These are phyloP conservation scores for Branchipolynoe longqiensis DNA, from an alignment of 2,888 invertebrate genomes.

Conservation along the genomic window DNA sequence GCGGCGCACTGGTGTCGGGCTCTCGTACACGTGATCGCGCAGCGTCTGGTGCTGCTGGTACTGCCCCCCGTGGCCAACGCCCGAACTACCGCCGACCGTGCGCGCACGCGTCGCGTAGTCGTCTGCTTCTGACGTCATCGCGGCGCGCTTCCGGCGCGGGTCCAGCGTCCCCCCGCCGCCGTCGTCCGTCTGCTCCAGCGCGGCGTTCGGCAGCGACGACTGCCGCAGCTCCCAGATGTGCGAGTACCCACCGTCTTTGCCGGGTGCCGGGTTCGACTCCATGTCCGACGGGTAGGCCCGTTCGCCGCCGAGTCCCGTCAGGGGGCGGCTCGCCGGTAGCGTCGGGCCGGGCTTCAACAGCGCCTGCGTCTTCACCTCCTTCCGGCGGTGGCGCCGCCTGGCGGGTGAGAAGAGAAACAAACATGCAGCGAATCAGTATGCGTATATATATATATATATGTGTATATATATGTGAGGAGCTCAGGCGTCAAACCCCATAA, in stretches of 20 bases:
- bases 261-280: conserved; percentile 5
- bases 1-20: conserved; percentile 17
- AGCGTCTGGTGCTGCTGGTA: conserved; percentile 11
- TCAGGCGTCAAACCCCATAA: no score
- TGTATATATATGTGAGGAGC: no score
- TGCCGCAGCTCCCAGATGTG: conserved; percentile 52
- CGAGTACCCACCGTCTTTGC: conserved; percentile 42
- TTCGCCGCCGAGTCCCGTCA: not conserved
- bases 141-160: not conserved
- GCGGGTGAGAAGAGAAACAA: not conserved
- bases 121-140: not conserved
- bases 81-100: no score
- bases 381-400: conserved; percentile 43
- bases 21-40: conserved; percentile 54
- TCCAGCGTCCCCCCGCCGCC: not conserved
- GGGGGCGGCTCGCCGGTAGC: not conserved
- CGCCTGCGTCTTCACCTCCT: conserved; percentile 37
- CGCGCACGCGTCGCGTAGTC: conserved; percentile 8
- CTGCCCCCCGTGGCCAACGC: not conserved
- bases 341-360: not conserved
- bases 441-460: no score
- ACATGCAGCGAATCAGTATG: no score
- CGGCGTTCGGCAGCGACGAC: not conserved
- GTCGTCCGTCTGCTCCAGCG: not conserved
- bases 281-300: not conserved